Percentiles rank a stretch among this genome's conserved stretches.
Conservation (phyloP, 1,140 invertebrate species). For the Popillia japonica region DNA sequence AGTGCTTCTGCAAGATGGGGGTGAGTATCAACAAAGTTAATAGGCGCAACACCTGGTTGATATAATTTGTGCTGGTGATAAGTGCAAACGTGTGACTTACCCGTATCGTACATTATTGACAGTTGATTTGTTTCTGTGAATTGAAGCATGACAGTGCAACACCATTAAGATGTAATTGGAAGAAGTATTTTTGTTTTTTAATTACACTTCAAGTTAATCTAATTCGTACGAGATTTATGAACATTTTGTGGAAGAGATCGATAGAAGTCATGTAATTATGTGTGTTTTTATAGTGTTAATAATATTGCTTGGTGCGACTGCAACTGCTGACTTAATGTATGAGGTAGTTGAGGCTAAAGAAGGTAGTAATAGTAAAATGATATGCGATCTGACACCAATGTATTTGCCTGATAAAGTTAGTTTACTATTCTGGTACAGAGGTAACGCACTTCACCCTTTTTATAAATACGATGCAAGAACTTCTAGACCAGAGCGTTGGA, state of each 20-base stretch:
- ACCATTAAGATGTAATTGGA: background rate
- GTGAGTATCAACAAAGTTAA: conserved; percentile 44
- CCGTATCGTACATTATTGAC: background rate
- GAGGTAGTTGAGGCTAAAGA: conserved; percentile 67
- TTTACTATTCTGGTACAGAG: conserved; percentile 56
- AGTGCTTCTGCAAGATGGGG: conserved; percentile 49
- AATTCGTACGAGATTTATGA: background rate
- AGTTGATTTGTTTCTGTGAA: background rate
- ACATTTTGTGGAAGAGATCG: conserved; percentile 10
- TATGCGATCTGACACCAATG: conserved; percentile 70
- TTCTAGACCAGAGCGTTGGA: conserved; percentile 55
- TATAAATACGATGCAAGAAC: conserved; percentile 57
- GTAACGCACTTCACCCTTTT: conserved; percentile 52
- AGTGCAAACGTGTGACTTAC: background rate
- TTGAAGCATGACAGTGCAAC: background rate
- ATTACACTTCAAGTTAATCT: background rate
- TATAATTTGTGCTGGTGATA: conserved; percentile 36
- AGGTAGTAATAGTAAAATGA: conserved; percentile 69
- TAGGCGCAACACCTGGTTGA: conserved; percentile 48
- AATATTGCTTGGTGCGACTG: conserved; percentile 12
- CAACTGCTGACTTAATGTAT: conserved; percentile 6
- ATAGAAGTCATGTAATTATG: conserved; percentile 37
- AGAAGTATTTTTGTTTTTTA: background rate
- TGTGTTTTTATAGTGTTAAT: conserved; percentile 25
- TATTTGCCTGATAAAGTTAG: conserved; percentile 68